Percentiles rank a stretch among this genome's conserved stretches.
Evolutionary conservation across 2,888 invertebrate species (phyloP).

Genomic region (Stictocephala bisonia): DNA sequence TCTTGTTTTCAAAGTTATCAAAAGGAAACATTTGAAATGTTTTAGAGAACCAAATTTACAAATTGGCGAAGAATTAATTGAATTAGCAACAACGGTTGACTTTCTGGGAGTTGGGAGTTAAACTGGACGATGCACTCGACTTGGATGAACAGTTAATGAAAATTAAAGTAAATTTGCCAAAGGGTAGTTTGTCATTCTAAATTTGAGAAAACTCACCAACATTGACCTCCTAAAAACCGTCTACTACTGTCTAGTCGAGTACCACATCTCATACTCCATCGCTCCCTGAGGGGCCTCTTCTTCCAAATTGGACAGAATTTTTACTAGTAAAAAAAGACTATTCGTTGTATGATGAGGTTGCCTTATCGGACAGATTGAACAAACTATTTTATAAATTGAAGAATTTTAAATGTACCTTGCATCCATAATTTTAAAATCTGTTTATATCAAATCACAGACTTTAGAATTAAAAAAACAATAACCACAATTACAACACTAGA

Average conservation of each 20-base stretch:
- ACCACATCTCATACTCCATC: not conserved
- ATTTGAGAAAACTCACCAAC: not conserved
- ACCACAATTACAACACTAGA: too few relatives aligned
- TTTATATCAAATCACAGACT: too few relatives aligned
- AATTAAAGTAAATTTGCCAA: not conserved
- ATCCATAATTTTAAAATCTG: too few relatives aligned
- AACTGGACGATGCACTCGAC: constrained; percentile 3
- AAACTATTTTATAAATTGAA: too few relatives aligned
- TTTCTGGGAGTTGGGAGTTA: not conserved
- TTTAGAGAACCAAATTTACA: not conserved
- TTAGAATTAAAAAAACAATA: too few relatives aligned
- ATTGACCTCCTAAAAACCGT: constrained; percentile 1
- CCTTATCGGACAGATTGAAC: too few relatives aligned
- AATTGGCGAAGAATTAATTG: not conserved
- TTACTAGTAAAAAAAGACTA: too few relatives aligned
- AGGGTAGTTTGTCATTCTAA: not conserved
- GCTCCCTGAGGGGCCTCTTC: not conserved
- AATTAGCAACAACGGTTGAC: not conserved
- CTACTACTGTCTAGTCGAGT: constrained; percentile 1
- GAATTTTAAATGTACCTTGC: too few relatives aligned
- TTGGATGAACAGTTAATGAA: not conserved
- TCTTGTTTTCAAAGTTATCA: not conserved
- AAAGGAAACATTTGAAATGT: constrained; percentile 4
- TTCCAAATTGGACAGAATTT: too few relatives aligned
- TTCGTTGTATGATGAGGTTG: too few relatives aligned